Base-by-base conservation (phyloP, 2,113 vertebrate species). In the Silurus meridionalis region DNA sequence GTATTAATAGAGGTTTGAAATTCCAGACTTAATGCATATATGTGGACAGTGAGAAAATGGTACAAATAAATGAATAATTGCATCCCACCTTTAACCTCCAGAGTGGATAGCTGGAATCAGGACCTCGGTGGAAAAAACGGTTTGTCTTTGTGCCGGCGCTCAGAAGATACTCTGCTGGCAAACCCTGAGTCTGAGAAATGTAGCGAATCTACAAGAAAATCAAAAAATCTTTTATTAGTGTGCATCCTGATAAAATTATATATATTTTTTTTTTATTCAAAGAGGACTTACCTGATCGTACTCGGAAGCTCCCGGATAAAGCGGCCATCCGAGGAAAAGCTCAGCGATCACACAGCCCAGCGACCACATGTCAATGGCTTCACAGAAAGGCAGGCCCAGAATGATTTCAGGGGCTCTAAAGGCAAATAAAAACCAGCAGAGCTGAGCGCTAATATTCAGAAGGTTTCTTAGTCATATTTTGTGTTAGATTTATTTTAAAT, bases 301-400 rank as follows among this genome's bases (percentile, higher is more conserved):
- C 92, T 99, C 98, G 0, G 98, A 99, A 69, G 98, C 98, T 92
- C 98, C 98, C 25, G 98, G 98, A 87, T 99, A 99, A 17, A 99
- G 95, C 72, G 98, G 98, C 98, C 98, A 99, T 53, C 98, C 98
- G 84, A 99, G 95, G 88, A 99, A 99, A 84, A 99, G 95, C 92
- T 99, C 98, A 10, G 98, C 98, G 81, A 99, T 98, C 90, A 99
- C 98, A 91, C 98, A 99, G 88, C 98, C 98, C 91, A 99, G 89
- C 0, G 98, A 99, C 98, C 98, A 99, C 98, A 99, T 99, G 92
- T 99, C 98, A 90, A 99, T 99, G 83, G 98, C 98, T 94, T 99
- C 98, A 89, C 97, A 98, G 94, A 99, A 99, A 0, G 97, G 98
- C 74, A 99, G 93, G 55, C 98, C 98, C 91, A 99, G 94, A 80